Evolutionary conservation across 2,113 vertebrate species (phyloP), one percentile per base, ranked within the genome.

Genomic region (Bufo gargarizans): DNA sequence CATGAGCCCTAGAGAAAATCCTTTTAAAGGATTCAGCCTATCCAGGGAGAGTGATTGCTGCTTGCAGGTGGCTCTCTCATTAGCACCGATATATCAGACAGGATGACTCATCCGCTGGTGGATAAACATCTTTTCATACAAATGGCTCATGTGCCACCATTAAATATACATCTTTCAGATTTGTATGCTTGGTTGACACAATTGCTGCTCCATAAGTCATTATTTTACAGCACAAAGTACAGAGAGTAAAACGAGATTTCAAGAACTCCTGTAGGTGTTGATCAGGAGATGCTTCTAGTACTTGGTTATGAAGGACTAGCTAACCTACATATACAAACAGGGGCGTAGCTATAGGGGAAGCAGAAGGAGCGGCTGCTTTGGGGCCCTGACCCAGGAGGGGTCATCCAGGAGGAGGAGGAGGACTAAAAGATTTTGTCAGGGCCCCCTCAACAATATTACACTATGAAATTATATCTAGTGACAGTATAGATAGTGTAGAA

Each of bases 51-150:
- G 65, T 84, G 81, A 83, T 83, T 69, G 82, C 49, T 71, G 33
- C 47, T 69, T 84, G 82, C 63, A 84, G 63, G 65, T 84, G 63
- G 82, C 17, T 84, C 49, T 84, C 63, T 84, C 61, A 84, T 84
- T 71, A 84, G 63, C 47, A 19, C 22, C n/a, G 49, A 43, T 55
- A n/a, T 50, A 83, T 83, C 19, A 67, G 47, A 55, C n/a, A 33
- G 63, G 49, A 14, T 84, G 82, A 84, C 82, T 84, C 82, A 84
- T 71, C 17, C 63, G 3, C 20, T 10, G 65, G 13, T 53, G 16
- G 82, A 55, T 71, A 84, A 84, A 84, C n/a, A 84, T 84, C 63
- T 69, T 82, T 63, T 69, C 63, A 69, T 84, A 69, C 63, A 71
- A 55, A 2, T 13, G 49, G 6, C 63, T 84, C n/a, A 17, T 33